These are phyloP conservation scores for Mionectes macconnelli DNA, from an alignment of 2,113 vertebrate genomes.

Conservation along the genomic window DNA sequence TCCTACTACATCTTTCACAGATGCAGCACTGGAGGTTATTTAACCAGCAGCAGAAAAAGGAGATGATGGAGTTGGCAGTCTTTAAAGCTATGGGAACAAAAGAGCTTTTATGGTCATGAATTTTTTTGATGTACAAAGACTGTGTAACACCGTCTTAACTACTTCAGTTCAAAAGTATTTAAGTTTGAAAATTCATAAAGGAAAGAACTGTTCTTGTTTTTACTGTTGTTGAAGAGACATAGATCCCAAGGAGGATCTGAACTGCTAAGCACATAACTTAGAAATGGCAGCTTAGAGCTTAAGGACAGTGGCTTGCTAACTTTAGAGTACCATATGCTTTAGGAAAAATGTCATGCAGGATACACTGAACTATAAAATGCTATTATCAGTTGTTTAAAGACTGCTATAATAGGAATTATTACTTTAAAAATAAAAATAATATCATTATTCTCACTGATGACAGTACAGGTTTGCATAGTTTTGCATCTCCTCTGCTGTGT, in stretches of 20 bases:
- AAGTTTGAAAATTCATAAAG: neutral
- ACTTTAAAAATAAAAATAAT: neutral
- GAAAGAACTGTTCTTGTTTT: neutral
- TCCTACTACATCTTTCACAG: neutral
- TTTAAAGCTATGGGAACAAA: neutral
- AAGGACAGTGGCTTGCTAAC: neutral
- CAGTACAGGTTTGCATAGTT: neutral
- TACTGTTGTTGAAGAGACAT: neutral
- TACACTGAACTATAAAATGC: neutral
- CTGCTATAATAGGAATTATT: neutral
- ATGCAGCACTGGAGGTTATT: neutral
- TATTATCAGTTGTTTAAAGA: neutral
- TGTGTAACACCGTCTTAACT: neutral
- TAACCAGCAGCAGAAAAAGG: neutral
- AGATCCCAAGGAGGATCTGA: neutral
- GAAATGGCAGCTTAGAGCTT: neutral
- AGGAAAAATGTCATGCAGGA: neutral
- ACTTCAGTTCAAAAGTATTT: neutral
- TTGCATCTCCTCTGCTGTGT: neutral
- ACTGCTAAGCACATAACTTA: neutral
- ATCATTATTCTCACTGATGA: neutral
- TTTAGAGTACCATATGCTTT: neutral
- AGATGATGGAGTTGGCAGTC: neutral
- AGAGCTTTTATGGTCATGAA: neutral
- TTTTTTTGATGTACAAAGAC: neutral